A percentile compares a stretch with the other conserved stretches of the same genome.
These are phyloP conservation scores for Pipistrellus kuhlii DNA, from an alignment of 2,797 vertebrate genomes.

Conservation along the genomic window DNA sequence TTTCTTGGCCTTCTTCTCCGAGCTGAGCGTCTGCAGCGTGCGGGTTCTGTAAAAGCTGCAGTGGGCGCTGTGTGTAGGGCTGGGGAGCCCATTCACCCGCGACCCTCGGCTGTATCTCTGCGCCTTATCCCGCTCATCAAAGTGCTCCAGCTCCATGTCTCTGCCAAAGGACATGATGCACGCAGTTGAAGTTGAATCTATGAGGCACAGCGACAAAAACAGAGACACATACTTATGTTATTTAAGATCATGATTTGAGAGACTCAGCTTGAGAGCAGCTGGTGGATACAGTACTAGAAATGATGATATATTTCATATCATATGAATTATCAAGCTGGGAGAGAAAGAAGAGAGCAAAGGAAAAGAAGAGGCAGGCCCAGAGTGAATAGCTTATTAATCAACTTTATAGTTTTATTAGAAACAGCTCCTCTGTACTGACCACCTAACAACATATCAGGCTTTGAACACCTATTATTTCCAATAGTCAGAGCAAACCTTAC, in stretches of 20 bases:
- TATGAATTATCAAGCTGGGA: neutral
- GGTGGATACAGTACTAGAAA: neutral
- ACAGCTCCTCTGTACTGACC: neutral
- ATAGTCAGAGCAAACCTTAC: neutral
- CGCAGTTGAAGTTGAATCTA: slow-evolving; percentile 80
- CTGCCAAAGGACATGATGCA: slow-evolving; percentile 89
- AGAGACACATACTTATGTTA: slow-evolving; percentile 39
- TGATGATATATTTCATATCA: neutral
- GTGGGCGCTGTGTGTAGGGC: slow-evolving; percentile 98
- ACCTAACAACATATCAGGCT: neutral
- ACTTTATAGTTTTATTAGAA: neutral
- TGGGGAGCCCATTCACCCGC: slow-evolving; percentile 95
- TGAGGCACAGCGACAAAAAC: slow-evolving; percentile 22
- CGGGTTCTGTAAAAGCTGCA: slow-evolving; percentile 99
- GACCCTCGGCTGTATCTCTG: slow-evolving; percentile 94
- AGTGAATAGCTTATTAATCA: slow-evolving; percentile 15
- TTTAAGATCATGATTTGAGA: neutral
- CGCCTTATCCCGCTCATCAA: slow-evolving; percentile 97
- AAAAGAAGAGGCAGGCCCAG: neutral
- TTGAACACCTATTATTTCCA: neutral
- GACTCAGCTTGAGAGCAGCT: neutral
- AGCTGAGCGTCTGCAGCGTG: slow-evolving; percentile 96
- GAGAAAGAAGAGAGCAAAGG: neutral
- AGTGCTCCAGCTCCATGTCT: slow-evolving; percentile 98
- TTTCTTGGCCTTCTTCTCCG: slow-evolving; percentile 99